These are phyloP conservation scores for Fragum whitleyi DNA, from an alignment of 2,888 invertebrate species.

Conservation along the genomic window DNA sequence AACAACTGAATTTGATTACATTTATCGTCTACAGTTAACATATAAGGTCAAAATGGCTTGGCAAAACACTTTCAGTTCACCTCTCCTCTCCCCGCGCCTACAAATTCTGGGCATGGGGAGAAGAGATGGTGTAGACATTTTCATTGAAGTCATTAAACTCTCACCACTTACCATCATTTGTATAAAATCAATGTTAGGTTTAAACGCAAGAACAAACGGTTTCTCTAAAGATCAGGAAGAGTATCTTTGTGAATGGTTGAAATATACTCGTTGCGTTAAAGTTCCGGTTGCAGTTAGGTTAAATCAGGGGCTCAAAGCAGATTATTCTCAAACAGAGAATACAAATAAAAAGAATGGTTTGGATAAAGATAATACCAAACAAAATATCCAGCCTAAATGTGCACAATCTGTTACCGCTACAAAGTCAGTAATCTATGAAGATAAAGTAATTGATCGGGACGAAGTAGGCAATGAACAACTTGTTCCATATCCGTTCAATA, in stretches of 20 bases:
- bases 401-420: background rate
- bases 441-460: background rate
- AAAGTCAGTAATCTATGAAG: background rate
- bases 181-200: background rate
- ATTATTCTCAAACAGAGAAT: background rate
- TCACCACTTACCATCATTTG: constrained; percentile 10
- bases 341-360: background rate
- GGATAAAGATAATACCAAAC: background rate
- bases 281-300: background rate
- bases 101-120: constrained; percentile 52
- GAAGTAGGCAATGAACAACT: background rate
- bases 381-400: background rate
- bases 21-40: too few relatives aligned
- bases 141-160: constrained; percentile 36
- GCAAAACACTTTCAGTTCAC: constrained; percentile 18
- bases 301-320: background rate
- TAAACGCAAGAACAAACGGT: background rate
- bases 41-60: too few relatives aligned
- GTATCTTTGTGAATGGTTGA: background rate
- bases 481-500: constrained; percentile 14
- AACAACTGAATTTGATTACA: too few relatives aligned
- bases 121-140: constrained; percentile 32
- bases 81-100: constrained; percentile 50
- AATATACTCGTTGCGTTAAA: background rate
- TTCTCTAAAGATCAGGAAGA: background rate